Base-by-base conservation (phyloP, 30 jellyfish, hydroid and myxozoan species). In the Chrysaora quinquecirrha region DNA sequence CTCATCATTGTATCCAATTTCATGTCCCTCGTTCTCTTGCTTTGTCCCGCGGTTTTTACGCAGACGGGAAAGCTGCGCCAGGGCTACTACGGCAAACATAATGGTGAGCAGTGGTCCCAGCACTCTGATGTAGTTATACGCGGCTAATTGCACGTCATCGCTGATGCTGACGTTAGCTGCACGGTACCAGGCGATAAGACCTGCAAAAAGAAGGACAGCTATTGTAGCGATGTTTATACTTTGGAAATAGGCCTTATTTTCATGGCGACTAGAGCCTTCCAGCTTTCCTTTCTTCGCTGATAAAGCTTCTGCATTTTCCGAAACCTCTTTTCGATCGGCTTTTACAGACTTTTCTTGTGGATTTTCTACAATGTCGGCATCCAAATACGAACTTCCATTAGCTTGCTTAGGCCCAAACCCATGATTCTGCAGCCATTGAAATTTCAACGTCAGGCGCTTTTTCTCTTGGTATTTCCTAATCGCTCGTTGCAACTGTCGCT, bases 401-500 rank as follows among this genome's bases (percentile, higher is more conserved):
- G 58, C 58, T 43, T 43, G 12, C 58, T 43, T 43, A 9, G 25
- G 68, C 68, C 27, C 68, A 52, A 52, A 52, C 19, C 68, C 68
- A 52, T 61, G 76, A 48, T 70, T 76, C 18, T 70, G 92, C 80
- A 82, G 24, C 92, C 92, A 82, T 2, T 50, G 33, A 34, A 68
- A 25, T 24, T 31, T 49, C 50, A 60, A 82, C 25, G 73, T 50
- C 16, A 63, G 31, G 18, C 85, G 30, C 58, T 82, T 82, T 73
- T 82, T 82, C 12, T 69, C 92, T 50, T 73, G 54, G 80, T 82
- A 82, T 23, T 82, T 82, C 67, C 64, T 50, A 16, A 82, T 82
- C 2, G 92, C 92, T 33, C 92, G 9, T 25, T 82, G 84, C 12
- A 82, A 62, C 48, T 82, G 92, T 30, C 92, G 64, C 49, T 82